These are phyloP conservation scores for Orcinus orca DNA, from an alignment of 2,113 vertebrate species.

Conservation along the genomic window DNA sequence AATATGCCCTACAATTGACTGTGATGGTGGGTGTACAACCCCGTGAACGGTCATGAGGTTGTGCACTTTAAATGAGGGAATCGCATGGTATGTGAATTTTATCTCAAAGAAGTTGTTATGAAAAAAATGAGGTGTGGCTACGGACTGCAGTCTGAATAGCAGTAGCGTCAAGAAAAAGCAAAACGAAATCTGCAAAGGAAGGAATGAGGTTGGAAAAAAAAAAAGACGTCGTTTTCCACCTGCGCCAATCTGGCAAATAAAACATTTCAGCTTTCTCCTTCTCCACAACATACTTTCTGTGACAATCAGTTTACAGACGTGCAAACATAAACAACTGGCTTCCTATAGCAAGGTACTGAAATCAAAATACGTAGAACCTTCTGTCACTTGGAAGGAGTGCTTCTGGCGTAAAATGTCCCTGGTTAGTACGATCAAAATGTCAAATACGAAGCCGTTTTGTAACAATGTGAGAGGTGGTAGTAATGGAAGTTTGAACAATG, in stretches of 20 bases:
- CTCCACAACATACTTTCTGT: slow-evolving; percentile 38
- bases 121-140: not conserved
- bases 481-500: slow-evolving; percentile 65
- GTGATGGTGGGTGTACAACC: not conserved
- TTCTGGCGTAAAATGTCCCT: slow-evolving; percentile 4
- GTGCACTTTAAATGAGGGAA: not conserved
- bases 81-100: not conserved
- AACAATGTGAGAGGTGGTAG: slow-evolving; percentile 31
- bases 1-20: not conserved
- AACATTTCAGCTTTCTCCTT: slow-evolving; percentile 41
- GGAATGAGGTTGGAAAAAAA: not conserved
- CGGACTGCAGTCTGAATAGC: not conserved
- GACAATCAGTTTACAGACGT: slow-evolving; percentile 34
- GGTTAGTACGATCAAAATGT: slow-evolving; percentile 49
- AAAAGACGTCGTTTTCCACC: slow-evolving; percentile 58
- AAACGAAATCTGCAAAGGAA: not conserved
- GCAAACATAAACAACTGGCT: not conserved
- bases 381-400: not conserved
- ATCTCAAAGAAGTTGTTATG: not conserved
- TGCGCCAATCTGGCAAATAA: slow-evolving; percentile 50
- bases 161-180: not conserved
- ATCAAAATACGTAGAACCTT: slow-evolving; percentile 29
- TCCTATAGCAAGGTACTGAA: not conserved
- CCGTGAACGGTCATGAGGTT: not conserved
- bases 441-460: not conserved